These are phyloP conservation scores for Acromyrmex echinatior DNA, from an alignment of 1,140 invertebrate species.

Conservation along the genomic window DNA sequence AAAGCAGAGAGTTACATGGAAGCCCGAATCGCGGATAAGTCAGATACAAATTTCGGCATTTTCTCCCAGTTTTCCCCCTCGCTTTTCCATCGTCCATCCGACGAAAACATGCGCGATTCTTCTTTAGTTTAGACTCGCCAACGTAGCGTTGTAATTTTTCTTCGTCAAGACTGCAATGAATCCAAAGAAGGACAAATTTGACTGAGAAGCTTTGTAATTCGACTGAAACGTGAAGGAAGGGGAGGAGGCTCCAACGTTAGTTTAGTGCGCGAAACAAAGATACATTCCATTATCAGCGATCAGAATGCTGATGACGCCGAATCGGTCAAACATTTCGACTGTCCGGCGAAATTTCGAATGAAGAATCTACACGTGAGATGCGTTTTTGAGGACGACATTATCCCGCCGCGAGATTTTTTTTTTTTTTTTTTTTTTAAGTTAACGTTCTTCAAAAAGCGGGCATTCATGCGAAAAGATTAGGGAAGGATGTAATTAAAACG, in stretches of 20 bases:
- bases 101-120: background rate
- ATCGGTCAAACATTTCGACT: background rate
- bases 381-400: slow-evolving; percentile 12
- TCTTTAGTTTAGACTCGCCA: slow-evolving; percentile 44
- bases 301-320: slow-evolving; percentile 5
- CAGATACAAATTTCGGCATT: background rate
- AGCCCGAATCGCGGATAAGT: background rate
- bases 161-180: slow-evolving; percentile 84
- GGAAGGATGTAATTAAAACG: background rate
- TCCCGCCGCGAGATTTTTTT: background rate
- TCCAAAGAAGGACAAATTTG: slow-evolving; percentile 84
- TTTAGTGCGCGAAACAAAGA: slow-evolving; percentile 23
- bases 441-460: background rate
- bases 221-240: slow-evolving; percentile 20
- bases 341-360: background rate
- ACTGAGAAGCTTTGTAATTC: slow-evolving; percentile 73
- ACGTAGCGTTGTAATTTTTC: slow-evolving; percentile 58
- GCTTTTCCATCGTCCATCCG: slow-evolving; percentile 11
- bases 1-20: background rate
- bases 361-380: slow-evolving; percentile 2
- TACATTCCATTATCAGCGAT: slow-evolving; percentile 70
- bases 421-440: background rate
- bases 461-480: background rate
- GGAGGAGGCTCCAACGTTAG: slow-evolving; percentile 23
- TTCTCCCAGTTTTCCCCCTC: slow-evolving; percentile 2